Evolutionary conservation across 1,140 invertebrate species (phyloP).

Genomic region (Saxidomus purpurata): DNA sequence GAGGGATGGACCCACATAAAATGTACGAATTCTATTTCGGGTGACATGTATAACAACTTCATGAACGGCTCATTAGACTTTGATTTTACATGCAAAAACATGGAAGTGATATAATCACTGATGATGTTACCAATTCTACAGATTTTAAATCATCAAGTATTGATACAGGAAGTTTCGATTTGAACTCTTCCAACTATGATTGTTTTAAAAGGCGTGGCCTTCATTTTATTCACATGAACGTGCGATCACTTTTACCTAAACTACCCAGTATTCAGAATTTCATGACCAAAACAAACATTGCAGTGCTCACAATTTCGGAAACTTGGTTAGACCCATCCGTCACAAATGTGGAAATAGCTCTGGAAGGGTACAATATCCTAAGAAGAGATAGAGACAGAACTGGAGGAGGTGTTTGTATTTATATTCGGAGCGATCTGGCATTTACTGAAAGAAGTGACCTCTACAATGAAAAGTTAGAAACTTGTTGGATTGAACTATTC

Average conservation of each 20-base stretch:
- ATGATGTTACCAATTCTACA: not conserved
- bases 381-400: conserved; percentile 24
- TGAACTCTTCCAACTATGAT: not conserved
- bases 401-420: conserved; percentile 41
- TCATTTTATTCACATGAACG: conserved; percentile 19
- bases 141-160: not conserved
- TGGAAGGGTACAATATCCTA: conserved; percentile 6
- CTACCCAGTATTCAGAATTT: not conserved
- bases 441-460: conserved; percentile 44
- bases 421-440: conserved; percentile 26
- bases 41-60: not conserved
- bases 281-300: not conserved
- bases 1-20: conserved; percentile 46
- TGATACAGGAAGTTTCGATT: not conserved
- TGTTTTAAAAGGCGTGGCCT: conserved; percentile 10
- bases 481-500: not conserved
- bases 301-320: conserved; percentile 25
- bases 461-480: not conserved
- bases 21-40: conserved; percentile 30
- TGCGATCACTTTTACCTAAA: conserved; percentile 22
- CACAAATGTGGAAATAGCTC: not conserved
- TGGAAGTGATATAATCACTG: not conserved
- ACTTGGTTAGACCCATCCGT: conserved; percentile 11
- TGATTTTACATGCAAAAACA: not conserved
- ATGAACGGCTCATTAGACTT: conserved; percentile 4